Percentiles rank a stretch among this genome's conserved stretches.
phyloP scores from a whole-genome alignment of 23 tunicate genomes.

The Ascidia mentula region DNA sequence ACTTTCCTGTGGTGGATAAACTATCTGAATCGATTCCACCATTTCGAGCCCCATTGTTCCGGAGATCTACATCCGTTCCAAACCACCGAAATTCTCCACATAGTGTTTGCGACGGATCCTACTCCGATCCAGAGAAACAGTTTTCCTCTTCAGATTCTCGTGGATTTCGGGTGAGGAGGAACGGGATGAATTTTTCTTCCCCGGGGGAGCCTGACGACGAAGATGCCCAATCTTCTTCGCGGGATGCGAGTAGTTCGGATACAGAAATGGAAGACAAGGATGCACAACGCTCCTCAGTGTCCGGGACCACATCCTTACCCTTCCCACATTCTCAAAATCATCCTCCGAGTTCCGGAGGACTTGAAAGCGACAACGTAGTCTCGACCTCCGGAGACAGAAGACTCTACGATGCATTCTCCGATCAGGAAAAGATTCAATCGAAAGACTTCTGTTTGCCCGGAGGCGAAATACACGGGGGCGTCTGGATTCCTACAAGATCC shows the following conservation, averaged over 20 bases:
- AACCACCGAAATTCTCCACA: not conserved
- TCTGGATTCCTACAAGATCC: conserved; percentile 98
- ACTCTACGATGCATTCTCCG: not conserved
- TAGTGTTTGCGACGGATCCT: conserved; percentile 19
- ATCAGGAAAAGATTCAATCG: not conserved
- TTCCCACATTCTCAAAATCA: not conserved
- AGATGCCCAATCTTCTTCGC: not conserved
- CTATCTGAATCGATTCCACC: not conserved
- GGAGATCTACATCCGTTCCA: conserved; percentile 42
- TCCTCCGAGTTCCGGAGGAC: not conserved
- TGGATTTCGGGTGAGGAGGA: not conserved
- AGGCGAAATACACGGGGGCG: conserved; percentile 88
- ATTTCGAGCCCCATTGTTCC: not conserved
- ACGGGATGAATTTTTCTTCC: not conserved
- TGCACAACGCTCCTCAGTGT: not conserved
- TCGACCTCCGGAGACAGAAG: not conserved
- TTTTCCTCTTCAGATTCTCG: conserved; percentile 12
- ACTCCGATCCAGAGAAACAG: conserved; percentile 50
- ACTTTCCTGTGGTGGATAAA: not conserved
- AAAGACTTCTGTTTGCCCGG: conserved; percentile 35
- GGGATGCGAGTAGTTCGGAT: not conserved
- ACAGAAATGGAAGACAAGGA: not conserved
- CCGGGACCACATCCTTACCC: not conserved
- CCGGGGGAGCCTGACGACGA: not conserved
- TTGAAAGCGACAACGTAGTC: not conserved